phyloP scores from a whole-genome alignment of 2,113 vertebrate species.

The Guaruba guarouba region DNA sequence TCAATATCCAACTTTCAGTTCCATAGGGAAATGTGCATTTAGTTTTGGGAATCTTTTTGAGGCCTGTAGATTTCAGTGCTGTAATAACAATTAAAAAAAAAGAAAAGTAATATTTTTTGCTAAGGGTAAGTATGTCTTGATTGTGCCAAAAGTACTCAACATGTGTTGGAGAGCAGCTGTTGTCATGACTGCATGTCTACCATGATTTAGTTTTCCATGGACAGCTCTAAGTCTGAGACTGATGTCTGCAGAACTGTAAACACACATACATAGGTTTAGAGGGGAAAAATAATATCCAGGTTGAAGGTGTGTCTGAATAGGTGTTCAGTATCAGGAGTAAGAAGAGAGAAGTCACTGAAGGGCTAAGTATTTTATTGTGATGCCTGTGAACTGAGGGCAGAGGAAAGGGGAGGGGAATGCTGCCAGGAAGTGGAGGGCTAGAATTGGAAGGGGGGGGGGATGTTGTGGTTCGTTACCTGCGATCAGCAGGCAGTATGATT shows the following conservation, averaged over 20 bases:
- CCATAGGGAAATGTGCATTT: not conserved
- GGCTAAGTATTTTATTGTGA: not conserved
- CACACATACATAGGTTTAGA: not conserved
- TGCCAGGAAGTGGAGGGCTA: rapidly evolving
- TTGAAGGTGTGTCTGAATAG: not conserved
- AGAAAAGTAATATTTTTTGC: not conserved
- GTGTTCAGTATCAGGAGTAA: not conserved
- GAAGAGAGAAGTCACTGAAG: not conserved
- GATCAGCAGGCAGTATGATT: not conserved
- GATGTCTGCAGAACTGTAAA: not conserved
- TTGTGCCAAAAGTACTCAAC: rapidly evolving
- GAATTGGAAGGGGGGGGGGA: not conserved
- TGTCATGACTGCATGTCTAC: not conserved
- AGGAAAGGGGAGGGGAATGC: not conserved
- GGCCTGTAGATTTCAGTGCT: not conserved
- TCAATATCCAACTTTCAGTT: not conserved
- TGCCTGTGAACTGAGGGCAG: not conserved
- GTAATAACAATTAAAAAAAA: not conserved
- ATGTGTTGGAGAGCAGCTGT: not conserved
- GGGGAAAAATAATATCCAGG: not conserved
- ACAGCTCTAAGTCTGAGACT: not conserved
- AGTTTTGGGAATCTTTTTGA: not conserved
- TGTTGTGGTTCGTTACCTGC: not conserved
- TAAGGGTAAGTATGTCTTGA: not conserved
- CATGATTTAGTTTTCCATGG: not conserved